Evolutionary conservation across 1,140 invertebrate species (phyloP), one percentile per base, ranked within the genome.

Genomic region (Philaenus spumarius): DNA sequence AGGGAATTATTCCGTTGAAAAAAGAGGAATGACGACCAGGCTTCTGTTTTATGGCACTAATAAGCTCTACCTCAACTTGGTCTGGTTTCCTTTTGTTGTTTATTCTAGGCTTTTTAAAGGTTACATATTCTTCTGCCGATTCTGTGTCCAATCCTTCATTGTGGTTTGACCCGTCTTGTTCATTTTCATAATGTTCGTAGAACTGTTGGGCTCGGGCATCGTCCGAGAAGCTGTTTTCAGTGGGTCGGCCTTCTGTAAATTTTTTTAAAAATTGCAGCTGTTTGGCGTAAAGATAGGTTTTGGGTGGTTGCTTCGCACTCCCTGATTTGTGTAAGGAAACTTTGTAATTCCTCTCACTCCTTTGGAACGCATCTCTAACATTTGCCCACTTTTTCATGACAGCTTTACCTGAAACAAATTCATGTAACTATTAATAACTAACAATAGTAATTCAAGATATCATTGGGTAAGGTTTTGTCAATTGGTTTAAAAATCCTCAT

Each of bases 381-480:
- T 43, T 43, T 7, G 40, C 5, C 40, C 40, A 43, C 20, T 43
- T 43, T 19, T 15, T 43, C 40, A 6, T 5, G n/a, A 43, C 40
- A 43, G 20, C n/a, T 43, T n/a, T 43, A n/a, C n/a, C 40, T 43
- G 40, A 43, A 43, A 43, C n/a, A 43, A n/a, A n/a, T n/a, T n/a
- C n/a, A n/a, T n/a, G n/a, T n/a, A n/a, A n/a, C n/a, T n/a, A n/a
- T n/a, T n/a, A n/a, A n/a, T n/a, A n/a, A n/a, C n/a, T n/a, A n/a
- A n/a, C n/a, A n/a, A n/a, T n/a, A n/a, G n/a, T n/a, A n/a, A n/a
- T n/a, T n/a, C n/a, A n/a, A n/a, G n/a, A n/a, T n/a, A n/a, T n/a
- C n/a, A n/a, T n/a, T n/a, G n/a, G n/a, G n/a, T n/a, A n/a, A n/a
- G n/a, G n/a, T n/a, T n/a, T n/a, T n/a, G n/a, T n/a, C n/a, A n/a